phyloP scores from a whole-genome alignment of 2,888 invertebrate species.

The Scaptomyza polygonia region DNA sequence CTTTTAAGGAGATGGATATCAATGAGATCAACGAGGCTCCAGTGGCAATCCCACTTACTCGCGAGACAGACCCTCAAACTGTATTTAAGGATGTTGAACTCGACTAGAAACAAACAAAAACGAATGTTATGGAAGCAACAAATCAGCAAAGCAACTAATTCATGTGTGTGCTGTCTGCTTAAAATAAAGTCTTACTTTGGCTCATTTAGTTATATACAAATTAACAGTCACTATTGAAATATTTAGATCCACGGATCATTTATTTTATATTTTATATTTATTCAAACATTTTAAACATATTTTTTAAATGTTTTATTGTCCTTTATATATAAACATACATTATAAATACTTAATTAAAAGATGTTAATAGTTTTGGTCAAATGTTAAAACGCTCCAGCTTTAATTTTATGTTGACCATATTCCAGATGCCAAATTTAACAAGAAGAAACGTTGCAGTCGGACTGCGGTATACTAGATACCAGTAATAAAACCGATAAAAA shows the following conservation, averaged over 20 bases:
- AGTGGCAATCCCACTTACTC: constrained; percentile 27
- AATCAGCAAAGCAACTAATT: constrained; percentile 5
- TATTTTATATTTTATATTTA: too few relatives aligned
- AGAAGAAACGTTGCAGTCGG: constrained; percentile 13
- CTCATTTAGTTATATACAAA: constrained; percentile 50
- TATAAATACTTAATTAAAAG: constrained; percentile 17
- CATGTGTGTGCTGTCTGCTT: neutral
- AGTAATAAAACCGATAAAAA: too few relatives aligned
- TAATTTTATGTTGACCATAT: constrained; percentile 60
- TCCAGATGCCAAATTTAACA: constrained; percentile 65
- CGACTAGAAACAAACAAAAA: constrained; percentile 36
- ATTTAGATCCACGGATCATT: too few relatives aligned
- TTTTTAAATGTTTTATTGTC: constrained; percentile 36
- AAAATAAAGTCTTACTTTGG: constrained; percentile 28
- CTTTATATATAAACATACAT: constrained; percentile 24
- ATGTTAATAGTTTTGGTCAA: constrained; percentile 35
- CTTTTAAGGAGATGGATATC: constrained; percentile 57
- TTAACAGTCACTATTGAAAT: neutral
- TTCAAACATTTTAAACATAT: too few relatives aligned
- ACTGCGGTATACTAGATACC: too few relatives aligned
- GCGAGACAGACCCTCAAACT: constrained; percentile 48
- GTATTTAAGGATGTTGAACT: constrained; percentile 62
- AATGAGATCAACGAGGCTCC: constrained; percentile 45
- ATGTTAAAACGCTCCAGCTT: constrained; percentile 12
- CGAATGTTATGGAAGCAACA: constrained; percentile 9